Base-by-base conservation (phyloP, 2,113 vertebrate species). In the Macheiramphus alcinus region DNA sequence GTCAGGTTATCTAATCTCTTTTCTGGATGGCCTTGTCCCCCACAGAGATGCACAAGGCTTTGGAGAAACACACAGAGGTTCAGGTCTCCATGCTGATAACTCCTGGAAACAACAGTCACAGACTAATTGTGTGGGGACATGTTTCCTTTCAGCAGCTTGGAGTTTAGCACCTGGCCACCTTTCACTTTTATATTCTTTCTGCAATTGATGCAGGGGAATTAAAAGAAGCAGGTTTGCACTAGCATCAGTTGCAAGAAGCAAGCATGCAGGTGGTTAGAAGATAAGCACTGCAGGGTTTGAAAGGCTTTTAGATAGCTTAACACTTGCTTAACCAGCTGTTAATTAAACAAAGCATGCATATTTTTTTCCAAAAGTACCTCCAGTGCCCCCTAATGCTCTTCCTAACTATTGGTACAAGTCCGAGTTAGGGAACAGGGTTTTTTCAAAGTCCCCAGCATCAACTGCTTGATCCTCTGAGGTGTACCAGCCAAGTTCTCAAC, bases 351-450 rank as follows among this genome's bases (percentile, higher is more conserved):
- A 82, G 38, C 40, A 40, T 12, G 25, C 20, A 32, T 42, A 26
- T 58, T 9, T 81, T 53, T 53, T 86, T 86, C 61, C 65, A 17
- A 45, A 93, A 96, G 80, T 74, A 55, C 22, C 31, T 89, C 76
- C 89, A 93, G 83, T 95, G 94, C 93, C 59, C 91, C 80, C 89
- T 86, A 93, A 92, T 59, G 76, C n/a, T 92, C 50, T 71, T 75
- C 42, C 20, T 52, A 55, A 78, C 86, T 59, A 12, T 27, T 38
- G 14, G 50, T 66, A 40, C 25, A 34, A 65, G 36, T 9, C 40
- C n/a, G 40, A 62, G 40, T n/a, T 7, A 76, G 34, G 48, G 45
- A 53, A 80, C 16, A 8, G 63, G 31, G 18, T 61, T 5, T 75
- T 93, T 90, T 72, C 43, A 42, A 85, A 82, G 67, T 80, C 38